Evolutionary conservation across 35 echinoderm and acorn worm genomes (phyloP), one percentile per base, ranked within the genome.

Genomic region (Apostichopus californicus): DNA sequence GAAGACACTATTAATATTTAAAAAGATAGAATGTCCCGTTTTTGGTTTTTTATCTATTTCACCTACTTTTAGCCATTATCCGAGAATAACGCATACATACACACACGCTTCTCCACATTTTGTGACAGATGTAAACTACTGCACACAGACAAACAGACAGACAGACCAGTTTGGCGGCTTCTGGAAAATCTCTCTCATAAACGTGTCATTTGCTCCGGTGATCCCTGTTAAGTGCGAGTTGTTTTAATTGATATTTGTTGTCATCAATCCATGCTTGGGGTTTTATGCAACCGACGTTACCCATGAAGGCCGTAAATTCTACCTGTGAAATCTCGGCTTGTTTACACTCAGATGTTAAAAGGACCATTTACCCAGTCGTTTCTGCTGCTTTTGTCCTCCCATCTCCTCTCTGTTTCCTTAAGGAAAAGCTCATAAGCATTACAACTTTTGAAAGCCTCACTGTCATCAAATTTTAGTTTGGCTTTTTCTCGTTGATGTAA

Each of bases 241-340:
- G 80, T 83, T 55, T 56, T 83, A 83, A 83, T 83, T 83, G 80
- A 83, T 83, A 83, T 83, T 83, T 83, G 80, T 83, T 46, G 80
- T 18, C 80, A 83, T 83, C 80, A 83, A 83, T 83, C 80, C 64
- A 83, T 46, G 34, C 46, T 6, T 83, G 34, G 55, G 80, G 10
- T 83, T 83, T 83, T 83, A 83, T 83, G 80, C 52, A 83, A 83
- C 25, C 55, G 34, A 46, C 55, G 46, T 46, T 46, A 46, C 34
- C 55, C 10, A 56, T 34, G 53, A 56, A 83, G 52, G 18, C 55
- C 80, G 55, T 83, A 83, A 83, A 83, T 83, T 53, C 18, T 46
- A 55, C 14, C 46, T 55, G 25, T 18, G 46, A 83, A 83, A 9
- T 53, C 52, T 53, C 55, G 26, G 10, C 80, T 83, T 83, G 80